phyloP scores from a whole-genome alignment of 1,140 invertebrate species.

The Reticulitermes speratus region DNA sequence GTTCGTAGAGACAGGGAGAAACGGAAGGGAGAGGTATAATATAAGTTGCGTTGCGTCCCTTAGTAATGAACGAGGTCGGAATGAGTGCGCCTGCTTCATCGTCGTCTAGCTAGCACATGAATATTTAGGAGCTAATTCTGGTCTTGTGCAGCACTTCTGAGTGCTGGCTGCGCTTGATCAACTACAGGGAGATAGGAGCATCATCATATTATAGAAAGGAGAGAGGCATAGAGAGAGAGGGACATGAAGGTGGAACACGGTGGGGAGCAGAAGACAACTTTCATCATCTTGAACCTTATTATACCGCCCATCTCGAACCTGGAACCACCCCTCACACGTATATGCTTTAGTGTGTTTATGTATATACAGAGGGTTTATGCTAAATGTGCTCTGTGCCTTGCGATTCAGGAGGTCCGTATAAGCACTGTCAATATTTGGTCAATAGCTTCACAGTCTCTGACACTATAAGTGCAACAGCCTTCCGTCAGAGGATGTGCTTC shows the following conservation, averaged over 20 bases:
- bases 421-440: conserved; percentile 8
- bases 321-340: not conserved
- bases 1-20: not conserved
- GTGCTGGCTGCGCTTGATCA: not conserved
- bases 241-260: not conserved
- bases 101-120: conserved; percentile 19
- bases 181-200: not conserved
- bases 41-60: conserved; percentile 1
- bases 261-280: conserved; percentile 23
- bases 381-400: not conserved
- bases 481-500: not conserved
- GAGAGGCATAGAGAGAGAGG: not conserved
- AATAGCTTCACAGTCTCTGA: not conserved
- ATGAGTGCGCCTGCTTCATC: not conserved
- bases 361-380: not conserved
- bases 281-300: conserved; percentile 15
- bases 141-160: not conserved
- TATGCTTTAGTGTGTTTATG: not conserved
- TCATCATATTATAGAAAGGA: conserved; percentile 15
- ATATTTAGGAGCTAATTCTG: conserved; percentile 28
- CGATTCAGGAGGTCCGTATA: not conserved
- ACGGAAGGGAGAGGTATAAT: not conserved
- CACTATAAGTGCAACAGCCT: not conserved
- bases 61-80: not conserved
- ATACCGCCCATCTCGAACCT: conserved; percentile 7